A percentile compares a stretch with the other conserved stretches of the same genome.
Evolutionary conservation across 2,797 vertebrate genomes (phyloP).

Genomic region (Tiaroga cobitis): DNA sequence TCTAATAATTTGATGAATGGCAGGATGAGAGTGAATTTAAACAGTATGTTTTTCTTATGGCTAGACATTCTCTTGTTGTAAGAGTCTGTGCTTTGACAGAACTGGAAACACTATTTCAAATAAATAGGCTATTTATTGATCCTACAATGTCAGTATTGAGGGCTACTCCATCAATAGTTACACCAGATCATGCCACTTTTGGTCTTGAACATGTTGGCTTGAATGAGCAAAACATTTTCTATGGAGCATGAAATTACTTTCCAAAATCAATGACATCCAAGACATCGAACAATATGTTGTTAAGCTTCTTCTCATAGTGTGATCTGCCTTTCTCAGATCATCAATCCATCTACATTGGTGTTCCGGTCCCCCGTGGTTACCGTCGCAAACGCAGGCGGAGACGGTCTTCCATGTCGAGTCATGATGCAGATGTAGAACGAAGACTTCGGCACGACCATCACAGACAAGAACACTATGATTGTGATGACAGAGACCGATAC

Average conservation of each 20-base stretch:
- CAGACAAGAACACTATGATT: constrained; percentile 63
- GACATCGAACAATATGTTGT: background rate
- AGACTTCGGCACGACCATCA: constrained; percentile 76
- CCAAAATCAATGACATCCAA: constrained; percentile 17
- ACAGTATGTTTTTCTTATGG: background rate
- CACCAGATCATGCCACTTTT: background rate
- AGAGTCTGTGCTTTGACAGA: background rate
- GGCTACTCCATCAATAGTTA: background rate
- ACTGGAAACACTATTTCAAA: background rate
- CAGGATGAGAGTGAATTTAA: constrained; percentile 30
- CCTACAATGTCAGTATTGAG: background rate
- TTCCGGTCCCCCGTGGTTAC: constrained; percentile 84
- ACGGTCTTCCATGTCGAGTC: constrained; percentile 73
- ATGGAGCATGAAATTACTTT: constrained; percentile 45
- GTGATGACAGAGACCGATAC: constrained; percentile 65
- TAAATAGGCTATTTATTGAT: constrained; percentile 2
- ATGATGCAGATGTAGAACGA: constrained; percentile 75
- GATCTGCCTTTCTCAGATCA: constrained; percentile 74
- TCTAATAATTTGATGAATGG: constrained; percentile 50
- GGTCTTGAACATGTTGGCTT: background rate
- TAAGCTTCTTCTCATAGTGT: background rate
- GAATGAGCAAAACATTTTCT: constrained; percentile 5
- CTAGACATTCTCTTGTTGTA: background rate
- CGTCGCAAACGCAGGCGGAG: constrained; percentile 86
- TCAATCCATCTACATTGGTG: constrained; percentile 89